A percentile compares a stretch with the other conserved stretches of the same genome.
Conservation (phyloP, 2,797 vertebrate species). For the Bothrops alternatus region DNA sequence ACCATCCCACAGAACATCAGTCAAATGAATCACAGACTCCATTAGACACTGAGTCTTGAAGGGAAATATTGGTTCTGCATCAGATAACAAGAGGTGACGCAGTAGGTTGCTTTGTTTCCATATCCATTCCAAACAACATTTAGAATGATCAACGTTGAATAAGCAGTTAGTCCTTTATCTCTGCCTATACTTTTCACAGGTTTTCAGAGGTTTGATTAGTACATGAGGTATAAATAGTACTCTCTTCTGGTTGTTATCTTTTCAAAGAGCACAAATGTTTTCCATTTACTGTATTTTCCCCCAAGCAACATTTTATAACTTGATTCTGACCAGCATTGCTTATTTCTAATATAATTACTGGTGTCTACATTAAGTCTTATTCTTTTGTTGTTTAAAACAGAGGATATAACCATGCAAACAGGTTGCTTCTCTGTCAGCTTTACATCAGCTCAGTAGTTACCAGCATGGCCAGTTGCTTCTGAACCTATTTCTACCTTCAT, state of each 20-base stretch:
- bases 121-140: neutral
- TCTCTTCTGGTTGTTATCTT: slow-evolving; percentile 10
- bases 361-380: slow-evolving; percentile 1
- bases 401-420: slow-evolving; percentile 11
- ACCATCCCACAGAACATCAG: neutral
- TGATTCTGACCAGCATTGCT: slow-evolving; percentile 20
- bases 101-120: neutral
- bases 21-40: neutral
- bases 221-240: neutral
- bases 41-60: neutral
- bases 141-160: neutral
- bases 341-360: slow-evolving; percentile 18
- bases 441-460: neutral
- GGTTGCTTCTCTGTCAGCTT: neutral
- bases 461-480: neutral
- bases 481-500: neutral
- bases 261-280: slow-evolving; percentile 18
- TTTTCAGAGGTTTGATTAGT: slow-evolving; percentile 2
- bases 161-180: neutral
- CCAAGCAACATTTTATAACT: slow-evolving; percentile 15
- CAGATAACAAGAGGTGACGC: neutral
- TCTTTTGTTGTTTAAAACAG: slow-evolving; percentile 31
- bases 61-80: neutral
- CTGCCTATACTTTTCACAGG: neutral
- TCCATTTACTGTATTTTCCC: slow-evolving; percentile 22